Evolutionary conservation across 1,140 invertebrate species (phyloP).

Genomic region (Magallana angulata): DNA sequence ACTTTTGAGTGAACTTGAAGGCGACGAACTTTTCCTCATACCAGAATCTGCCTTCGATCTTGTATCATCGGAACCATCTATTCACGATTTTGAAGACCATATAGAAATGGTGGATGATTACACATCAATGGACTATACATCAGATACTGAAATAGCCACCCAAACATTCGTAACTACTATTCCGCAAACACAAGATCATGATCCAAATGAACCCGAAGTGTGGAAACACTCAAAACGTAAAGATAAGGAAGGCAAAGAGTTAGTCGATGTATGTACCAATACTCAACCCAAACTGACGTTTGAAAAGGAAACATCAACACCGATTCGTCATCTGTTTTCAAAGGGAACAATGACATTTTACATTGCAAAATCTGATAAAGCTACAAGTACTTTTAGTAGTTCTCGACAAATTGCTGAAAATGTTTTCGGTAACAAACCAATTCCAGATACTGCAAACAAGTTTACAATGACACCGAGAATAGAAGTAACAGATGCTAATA

Average conservation of each 20-base stretch:
- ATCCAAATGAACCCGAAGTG: conserved; percentile 8
- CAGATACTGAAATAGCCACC: conserved; percentile 64
- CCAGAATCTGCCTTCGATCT: conserved; percentile 71
- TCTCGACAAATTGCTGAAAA: conserved; percentile 57
- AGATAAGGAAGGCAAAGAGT: conserved; percentile 47
- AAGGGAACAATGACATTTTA: conserved; percentile 74
- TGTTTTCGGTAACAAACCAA: conserved; percentile 51
- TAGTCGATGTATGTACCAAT: conserved; percentile 70
- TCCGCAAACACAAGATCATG: neutral
- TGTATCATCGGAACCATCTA: conserved; percentile 59
- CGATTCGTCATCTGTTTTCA: conserved; percentile 68
- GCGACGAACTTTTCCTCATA: conserved; percentile 73
- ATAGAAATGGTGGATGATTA: conserved; percentile 71
- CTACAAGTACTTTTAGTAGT: conserved; percentile 69
- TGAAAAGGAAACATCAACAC: conserved; percentile 74
- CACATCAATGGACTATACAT: conserved; percentile 62
- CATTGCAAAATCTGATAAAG: conserved; percentile 71
- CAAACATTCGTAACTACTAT: conserved; percentile 64
- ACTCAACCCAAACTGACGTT: conserved; percentile 70
- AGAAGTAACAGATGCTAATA: conserved; percentile 62
- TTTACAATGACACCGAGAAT: conserved; percentile 63
- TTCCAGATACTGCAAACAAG: conserved; percentile 60
- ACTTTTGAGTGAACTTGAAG: conserved; percentile 74
- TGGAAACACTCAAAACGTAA: neutral
- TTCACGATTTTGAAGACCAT: conserved; percentile 52